Evolutionary conservation across 2,113 vertebrate genomes (phyloP).

Genomic region (Vanacampus margaritifer): DNA sequence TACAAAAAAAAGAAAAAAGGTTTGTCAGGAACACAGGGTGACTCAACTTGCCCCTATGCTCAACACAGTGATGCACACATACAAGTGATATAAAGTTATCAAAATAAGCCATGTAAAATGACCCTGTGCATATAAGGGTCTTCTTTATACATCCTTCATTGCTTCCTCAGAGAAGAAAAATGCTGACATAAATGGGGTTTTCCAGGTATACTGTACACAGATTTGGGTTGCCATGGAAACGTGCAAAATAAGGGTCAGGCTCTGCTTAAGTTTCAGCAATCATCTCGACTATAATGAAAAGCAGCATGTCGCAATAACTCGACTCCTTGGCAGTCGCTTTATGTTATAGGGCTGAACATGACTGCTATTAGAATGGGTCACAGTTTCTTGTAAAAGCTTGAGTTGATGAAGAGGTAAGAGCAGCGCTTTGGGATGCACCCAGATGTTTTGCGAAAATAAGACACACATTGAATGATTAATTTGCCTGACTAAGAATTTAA

Average conservation of each 20-base stretch:
- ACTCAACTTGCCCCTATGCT: no score
- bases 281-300: conserved; percentile 54
- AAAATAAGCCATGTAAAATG: not conserved
- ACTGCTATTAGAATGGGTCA: not conserved
- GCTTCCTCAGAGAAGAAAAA: conserved; percentile 25
- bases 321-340: conserved; percentile 13
- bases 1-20: no score
- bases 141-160: conserved; percentile 12
- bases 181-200: conserved; percentile 53
- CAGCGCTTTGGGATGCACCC: conserved; percentile 16
- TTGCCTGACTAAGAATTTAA: conserved; percentile 17
- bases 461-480: conserved; percentile 45
- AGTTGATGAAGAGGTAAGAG: conserved; percentile 18
- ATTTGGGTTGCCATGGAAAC: conserved; percentile 64
- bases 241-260: conserved; percentile 61
- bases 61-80: no score
- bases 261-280: conserved; percentile 55
- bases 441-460: conserved; percentile 29
- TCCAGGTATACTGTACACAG: conserved; percentile 52
- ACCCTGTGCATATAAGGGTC: not conserved
- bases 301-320: conserved; percentile 35
- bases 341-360: conserved; percentile 17
- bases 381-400: conserved; percentile 8
- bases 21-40: no score
- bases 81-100: not conserved